A percentile compares a stretch with the other conserved stretches of the same genome.
phyloP scores from a whole-genome alignment of 2,888 invertebrate species.

The Patella ulyssiponensis region DNA sequence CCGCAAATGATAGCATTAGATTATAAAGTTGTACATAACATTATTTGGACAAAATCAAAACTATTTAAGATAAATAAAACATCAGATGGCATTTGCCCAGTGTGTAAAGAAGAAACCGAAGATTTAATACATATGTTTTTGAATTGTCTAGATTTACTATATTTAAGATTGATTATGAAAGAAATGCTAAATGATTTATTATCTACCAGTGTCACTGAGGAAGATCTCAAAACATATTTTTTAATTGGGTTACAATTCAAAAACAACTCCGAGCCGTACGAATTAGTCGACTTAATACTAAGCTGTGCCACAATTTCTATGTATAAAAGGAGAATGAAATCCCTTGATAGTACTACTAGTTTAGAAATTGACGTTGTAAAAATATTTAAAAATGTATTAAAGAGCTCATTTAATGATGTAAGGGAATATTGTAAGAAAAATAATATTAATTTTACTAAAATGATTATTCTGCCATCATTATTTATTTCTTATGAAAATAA shows the following conservation, averaged over 20 bases:
- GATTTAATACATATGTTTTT: neutral
- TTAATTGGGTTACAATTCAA: neutral
- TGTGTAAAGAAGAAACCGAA: neutral
- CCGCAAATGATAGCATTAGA: neutral
- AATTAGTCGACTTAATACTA: too few relatives aligned
- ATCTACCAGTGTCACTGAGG: neutral
- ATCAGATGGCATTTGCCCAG: neutral
- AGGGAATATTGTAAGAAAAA: too few relatives aligned
- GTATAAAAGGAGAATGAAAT: too few relatives aligned
- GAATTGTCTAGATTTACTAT: neutral
- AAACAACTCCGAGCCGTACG: neutral
- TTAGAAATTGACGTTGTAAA: too few relatives aligned
- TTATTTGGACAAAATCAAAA: neutral
- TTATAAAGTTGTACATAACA: neutral
- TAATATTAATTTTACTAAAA: too few relatives aligned
- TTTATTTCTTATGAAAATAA: too few relatives aligned
- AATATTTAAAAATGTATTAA: too few relatives aligned
- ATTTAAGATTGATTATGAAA: neutral
- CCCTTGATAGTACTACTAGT: too few relatives aligned
- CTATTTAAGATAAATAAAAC: neutral
- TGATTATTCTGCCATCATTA: too few relatives aligned
- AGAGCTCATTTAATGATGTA: too few relatives aligned
- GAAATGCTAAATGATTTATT: neutral
- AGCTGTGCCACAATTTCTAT: too few relatives aligned
- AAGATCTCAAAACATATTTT: neutral